Conservation (phyloP, 2,797 vertebrate species). For the Sebastiscus albofasciatus region DNA sequence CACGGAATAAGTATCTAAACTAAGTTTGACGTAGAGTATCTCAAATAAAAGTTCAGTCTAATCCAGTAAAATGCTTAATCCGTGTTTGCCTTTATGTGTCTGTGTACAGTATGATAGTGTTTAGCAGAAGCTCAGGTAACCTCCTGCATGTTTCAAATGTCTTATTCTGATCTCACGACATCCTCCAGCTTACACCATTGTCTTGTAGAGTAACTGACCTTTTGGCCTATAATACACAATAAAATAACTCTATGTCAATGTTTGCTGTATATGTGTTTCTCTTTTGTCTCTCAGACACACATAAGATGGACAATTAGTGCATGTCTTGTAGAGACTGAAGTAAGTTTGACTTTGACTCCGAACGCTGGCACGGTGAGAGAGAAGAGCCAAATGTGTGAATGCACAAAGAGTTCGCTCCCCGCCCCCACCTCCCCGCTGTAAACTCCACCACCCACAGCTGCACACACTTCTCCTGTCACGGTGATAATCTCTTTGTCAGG, state of each 20-base stretch:
- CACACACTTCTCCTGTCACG: conserved; percentile 84
- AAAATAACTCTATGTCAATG: neutral
- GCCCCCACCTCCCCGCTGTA: conserved; percentile 45
- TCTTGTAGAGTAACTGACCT: neutral
- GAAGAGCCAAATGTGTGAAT: conserved; percentile 65
- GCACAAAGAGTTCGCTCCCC: conserved; percentile 41
- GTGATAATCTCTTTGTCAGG: conserved; percentile 95
- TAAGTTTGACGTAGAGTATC: neutral
- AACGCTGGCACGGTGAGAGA: conserved; percentile 7
- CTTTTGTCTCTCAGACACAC: neutral
- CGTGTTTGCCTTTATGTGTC: neutral
- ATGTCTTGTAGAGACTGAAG: neutral
- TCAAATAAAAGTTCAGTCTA: neutral
- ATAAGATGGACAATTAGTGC: neutral
- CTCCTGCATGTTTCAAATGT: neutral
- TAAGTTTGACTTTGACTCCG: conserved; percentile 45
- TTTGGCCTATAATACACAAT: neutral
- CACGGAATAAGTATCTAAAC: neutral
- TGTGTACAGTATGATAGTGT: neutral
- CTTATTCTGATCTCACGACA: neutral
- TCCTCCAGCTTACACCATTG: neutral
- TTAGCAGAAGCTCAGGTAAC: neutral
- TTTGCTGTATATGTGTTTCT: neutral
- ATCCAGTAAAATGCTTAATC: neutral
- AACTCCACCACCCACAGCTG: conserved; percentile 77